Evolutionary conservation across 2,797 vertebrate genomes (phyloP).

Genomic region (Labroides dimidiatus): DNA sequence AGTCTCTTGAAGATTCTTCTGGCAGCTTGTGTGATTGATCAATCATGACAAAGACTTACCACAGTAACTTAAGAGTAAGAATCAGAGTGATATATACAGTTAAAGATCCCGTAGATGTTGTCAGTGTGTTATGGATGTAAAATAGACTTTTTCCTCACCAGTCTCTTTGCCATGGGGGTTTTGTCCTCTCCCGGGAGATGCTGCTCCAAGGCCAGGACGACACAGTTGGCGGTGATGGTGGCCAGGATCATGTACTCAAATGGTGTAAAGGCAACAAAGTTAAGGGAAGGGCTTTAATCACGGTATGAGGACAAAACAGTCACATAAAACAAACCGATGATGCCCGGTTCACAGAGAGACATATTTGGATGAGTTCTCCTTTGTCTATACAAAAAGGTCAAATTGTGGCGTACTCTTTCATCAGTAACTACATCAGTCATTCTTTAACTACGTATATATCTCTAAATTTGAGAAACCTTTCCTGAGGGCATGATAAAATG

Average conservation of each 20-base stretch:
- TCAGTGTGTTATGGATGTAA: slow-evolving; percentile 10
- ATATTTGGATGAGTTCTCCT: too few species aligned
- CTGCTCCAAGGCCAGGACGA: slow-evolving; percentile 96
- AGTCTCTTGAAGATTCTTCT: too few species aligned
- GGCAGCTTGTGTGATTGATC: background rate
- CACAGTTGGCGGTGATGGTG: slow-evolving; percentile 98
- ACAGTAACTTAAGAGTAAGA: too few species aligned
- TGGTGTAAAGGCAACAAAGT: slow-evolving; percentile 87
- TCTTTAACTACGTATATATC: background rate
- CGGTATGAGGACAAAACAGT: slow-evolving; percentile 3
- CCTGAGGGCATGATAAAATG: background rate
- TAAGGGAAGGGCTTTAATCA: slow-evolving; percentile 83
- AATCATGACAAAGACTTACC: too few species aligned
- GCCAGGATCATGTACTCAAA: slow-evolving; percentile 99
- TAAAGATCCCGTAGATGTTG: too few species aligned
- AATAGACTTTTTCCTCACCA: slow-evolving; percentile 85
- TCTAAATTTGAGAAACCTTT: slow-evolving; percentile 4
- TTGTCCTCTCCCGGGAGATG: slow-evolving; percentile 98
- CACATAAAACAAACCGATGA: background rate
- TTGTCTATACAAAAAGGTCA: too few species aligned
- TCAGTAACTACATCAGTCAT: background rate
- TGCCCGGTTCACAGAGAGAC: background rate
- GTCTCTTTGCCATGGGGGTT: slow-evolving; percentile 97
- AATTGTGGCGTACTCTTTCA: too few species aligned
- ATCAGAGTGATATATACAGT: too few species aligned